Conservation (phyloP, 2,113 vertebrate species). For the Pachycephala philippinensis region DNA sequence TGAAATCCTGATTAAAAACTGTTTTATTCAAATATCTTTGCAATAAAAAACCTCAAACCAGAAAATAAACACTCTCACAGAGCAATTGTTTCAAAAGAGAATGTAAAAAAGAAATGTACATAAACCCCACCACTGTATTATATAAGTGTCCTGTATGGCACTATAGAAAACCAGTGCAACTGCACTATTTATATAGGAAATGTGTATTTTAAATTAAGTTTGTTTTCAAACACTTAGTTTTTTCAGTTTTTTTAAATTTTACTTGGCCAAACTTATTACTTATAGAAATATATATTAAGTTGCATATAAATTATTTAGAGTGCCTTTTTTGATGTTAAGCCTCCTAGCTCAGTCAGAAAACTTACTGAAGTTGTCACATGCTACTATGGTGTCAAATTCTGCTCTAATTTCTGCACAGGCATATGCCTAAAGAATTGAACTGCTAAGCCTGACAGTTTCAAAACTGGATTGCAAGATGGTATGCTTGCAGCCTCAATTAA, state of each 20-base stretch:
- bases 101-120: background rate
- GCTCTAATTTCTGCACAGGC: background rate
- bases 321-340: background rate
- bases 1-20: constrained; percentile 12
- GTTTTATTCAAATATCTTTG: constrained; percentile 25
- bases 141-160: background rate
- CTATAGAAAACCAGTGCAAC: background rate
- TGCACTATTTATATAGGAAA: background rate
- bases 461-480: background rate
- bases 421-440: background rate
- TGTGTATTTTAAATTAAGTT: background rate
- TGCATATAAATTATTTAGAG: background rate
- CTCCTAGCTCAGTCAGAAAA: background rate
- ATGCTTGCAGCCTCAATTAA: background rate
- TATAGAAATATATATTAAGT: background rate
- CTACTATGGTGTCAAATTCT: constrained; percentile 4
- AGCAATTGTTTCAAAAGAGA: constrained; percentile 3
- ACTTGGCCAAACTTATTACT: background rate
- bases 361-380: background rate
- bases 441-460: background rate
- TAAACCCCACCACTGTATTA: background rate
- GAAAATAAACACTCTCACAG: background rate
- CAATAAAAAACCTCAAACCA: background rate
- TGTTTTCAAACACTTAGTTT: constrained; percentile 6
- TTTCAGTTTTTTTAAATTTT: constrained; percentile 19